Evolutionary conservation across 2,797 vertebrate genomes (phyloP).

Genomic region (Mormyrus proboscirostris): DNA sequence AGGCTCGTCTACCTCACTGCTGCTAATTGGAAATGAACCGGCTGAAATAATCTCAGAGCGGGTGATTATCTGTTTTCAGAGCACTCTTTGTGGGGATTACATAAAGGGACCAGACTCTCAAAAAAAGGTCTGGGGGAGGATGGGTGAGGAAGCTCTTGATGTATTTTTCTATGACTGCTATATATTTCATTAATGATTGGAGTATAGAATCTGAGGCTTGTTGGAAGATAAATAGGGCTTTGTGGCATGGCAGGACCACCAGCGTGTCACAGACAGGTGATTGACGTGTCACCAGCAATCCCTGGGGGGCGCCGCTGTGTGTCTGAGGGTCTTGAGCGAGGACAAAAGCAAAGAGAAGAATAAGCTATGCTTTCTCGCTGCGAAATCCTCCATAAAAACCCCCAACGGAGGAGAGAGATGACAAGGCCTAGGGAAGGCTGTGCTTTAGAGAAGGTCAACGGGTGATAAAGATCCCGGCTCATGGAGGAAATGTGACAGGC

Average conservation of each 20-base stretch:
- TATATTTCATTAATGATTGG: neutral
- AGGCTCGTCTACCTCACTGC: slow-evolving; percentile 20
- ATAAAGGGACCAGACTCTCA: neutral
- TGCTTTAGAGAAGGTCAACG: neutral
- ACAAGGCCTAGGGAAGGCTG: neutral
- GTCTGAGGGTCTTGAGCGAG: neutral
- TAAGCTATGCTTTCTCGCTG: neutral
- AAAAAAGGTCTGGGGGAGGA: neutral
- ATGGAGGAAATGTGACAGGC: neutral
- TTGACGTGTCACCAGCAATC: neutral
- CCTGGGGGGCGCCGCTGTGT: neutral
- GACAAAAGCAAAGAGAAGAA: neutral
- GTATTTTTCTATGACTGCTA: neutral
- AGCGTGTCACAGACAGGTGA: neutral
- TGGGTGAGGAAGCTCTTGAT: neutral
- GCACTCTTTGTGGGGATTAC: neutral
- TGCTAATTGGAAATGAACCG: slow-evolving; percentile 39
- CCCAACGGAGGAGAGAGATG: neutral
- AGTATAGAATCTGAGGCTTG: neutral
- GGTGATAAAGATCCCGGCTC: neutral
- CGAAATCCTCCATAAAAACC: neutral
- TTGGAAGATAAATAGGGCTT: neutral
- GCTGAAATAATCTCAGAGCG: slow-evolving; percentile 22
- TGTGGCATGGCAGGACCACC: neutral
- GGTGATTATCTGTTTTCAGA: neutral